phyloP scores from a whole-genome alignment of 2,888 invertebrate species.

The Trichogramma evanescens region DNA sequence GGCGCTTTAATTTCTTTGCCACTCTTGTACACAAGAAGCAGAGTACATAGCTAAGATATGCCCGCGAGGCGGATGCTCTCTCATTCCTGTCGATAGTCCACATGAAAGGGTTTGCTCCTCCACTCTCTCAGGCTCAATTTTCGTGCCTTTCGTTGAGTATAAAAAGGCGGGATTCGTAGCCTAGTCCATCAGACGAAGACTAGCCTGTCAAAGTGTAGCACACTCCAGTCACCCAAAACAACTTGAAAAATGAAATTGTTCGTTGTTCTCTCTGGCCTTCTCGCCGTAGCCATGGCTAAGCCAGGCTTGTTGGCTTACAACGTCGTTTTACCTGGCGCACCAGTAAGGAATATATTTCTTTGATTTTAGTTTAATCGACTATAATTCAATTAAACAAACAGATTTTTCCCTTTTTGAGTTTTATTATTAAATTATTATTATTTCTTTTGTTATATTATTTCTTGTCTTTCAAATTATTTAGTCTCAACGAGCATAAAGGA shows the following conservation, averaged over 20 bases:
- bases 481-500: too few species aligned
- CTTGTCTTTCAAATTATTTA: too few species aligned
- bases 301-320: constrained; percentile 19
- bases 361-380: background rate
- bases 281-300: constrained; percentile 24
- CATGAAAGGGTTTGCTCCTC: background rate
- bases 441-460: too few species aligned
- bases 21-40: too few species aligned
- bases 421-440: too few species aligned
- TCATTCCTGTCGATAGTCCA: background rate
- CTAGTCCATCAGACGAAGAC: constrained; percentile 13
- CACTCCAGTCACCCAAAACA: background rate
- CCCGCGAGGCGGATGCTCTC: too few species aligned
- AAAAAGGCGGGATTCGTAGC: constrained; percentile 1
- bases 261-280: constrained; percentile 20
- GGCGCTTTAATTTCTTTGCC: too few species aligned
- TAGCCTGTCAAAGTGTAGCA: background rate
- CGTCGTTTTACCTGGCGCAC: constrained; percentile 16
- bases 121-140: background rate
- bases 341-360: constrained; percentile 4
- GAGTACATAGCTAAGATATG: too few species aligned
- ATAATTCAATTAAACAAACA: background rate
- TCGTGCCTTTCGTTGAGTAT: background rate
- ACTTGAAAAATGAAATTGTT: constrained; percentile 20
- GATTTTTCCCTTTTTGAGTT: too few species aligned